Conservation (phyloP, 2,888 invertebrate genomes). For the Gastrophysa polygoni region DNA sequence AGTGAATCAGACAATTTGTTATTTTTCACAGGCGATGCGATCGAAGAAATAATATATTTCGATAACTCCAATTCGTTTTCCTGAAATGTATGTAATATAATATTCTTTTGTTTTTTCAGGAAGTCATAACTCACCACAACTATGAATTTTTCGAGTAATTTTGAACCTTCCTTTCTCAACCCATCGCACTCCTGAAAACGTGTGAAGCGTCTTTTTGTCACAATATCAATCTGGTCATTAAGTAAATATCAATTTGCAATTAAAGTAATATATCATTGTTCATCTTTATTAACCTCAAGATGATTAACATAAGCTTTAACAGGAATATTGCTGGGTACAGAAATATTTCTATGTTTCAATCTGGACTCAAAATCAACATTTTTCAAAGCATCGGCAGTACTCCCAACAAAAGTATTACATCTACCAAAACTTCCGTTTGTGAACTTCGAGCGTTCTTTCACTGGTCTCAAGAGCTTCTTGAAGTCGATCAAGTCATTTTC, state of each 20-base stretch:
- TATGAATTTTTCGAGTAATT: conserved; percentile 10
- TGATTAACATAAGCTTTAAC: conserved; percentile 47
- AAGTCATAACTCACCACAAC: conserved; percentile 16
- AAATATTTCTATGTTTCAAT: conserved; percentile 27
- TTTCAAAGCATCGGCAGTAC: conserved; percentile 23
- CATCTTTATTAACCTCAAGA: conserved; percentile 40
- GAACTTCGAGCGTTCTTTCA: conserved; percentile 43
- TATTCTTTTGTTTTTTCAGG: not conserved
- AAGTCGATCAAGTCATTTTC: conserved; percentile 41
- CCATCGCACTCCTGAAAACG: conserved; percentile 23
- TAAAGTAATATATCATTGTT: conserved; percentile 4
- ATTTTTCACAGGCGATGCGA: conserved; percentile 3
- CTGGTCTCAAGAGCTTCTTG: conserved; percentile 34
- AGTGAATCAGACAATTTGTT: conserved; percentile 8
- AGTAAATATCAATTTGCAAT: not conserved
- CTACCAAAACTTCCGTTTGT: conserved; percentile 29
- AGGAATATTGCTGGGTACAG: conserved; percentile 40
- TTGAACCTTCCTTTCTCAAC: conserved; percentile 12
- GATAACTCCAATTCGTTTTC: conserved; percentile 17
- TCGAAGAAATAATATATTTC: conserved; percentile 16
- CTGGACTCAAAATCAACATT: conserved; percentile 29
- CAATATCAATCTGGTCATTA: not conserved
- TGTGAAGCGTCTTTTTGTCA: conserved; percentile 11
- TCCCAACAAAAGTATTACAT: conserved; percentile 38
- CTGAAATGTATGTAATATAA: conserved; percentile 16